These are phyloP conservation scores for Hybognathus amarus DNA, from an alignment of 2,797 vertebrate genomes.

Conservation along the genomic window DNA sequence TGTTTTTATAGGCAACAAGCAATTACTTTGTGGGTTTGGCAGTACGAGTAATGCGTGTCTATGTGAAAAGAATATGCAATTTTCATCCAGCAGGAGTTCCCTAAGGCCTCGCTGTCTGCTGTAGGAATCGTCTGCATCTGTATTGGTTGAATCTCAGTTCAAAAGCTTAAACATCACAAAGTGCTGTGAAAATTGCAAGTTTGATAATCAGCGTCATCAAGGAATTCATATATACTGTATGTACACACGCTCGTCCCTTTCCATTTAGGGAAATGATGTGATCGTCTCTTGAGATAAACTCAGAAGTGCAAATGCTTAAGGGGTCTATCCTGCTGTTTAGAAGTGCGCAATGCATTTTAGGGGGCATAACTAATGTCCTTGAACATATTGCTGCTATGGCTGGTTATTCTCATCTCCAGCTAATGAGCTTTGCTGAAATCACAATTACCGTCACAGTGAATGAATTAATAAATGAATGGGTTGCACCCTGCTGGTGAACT, in stretches of 20 bases:
- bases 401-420: conserved; percentile 43
- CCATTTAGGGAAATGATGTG: background rate
- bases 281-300: conserved; percentile 13
- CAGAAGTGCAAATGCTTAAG: conserved; percentile 12
- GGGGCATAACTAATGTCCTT: conserved; percentile 32
- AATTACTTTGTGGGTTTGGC: conserved; percentile 46
- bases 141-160: conserved; percentile 4
- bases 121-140: conserved; percentile 36
- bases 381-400: conserved; percentile 50
- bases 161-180: conserved; percentile 1
- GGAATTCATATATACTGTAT: conserved; percentile 7
- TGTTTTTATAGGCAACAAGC: conserved; percentile 35
- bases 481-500: conserved; percentile 37
- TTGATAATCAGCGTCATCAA: background rate
- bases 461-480: conserved; percentile 41
- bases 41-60: conserved; percentile 15
- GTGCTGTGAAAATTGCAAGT: background rate
- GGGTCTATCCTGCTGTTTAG: conserved; percentile 8
- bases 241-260: background rate
- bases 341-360: background rate
- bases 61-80: conserved; percentile 52
- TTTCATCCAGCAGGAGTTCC: conserved; percentile 47
- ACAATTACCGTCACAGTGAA: conserved; percentile 43
- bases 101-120: conserved; percentile 24
- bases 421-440: conserved; percentile 43